Conservation (phyloP, 2,797 vertebrate genomes). For the Rousettus madagascariensis region DNA sequence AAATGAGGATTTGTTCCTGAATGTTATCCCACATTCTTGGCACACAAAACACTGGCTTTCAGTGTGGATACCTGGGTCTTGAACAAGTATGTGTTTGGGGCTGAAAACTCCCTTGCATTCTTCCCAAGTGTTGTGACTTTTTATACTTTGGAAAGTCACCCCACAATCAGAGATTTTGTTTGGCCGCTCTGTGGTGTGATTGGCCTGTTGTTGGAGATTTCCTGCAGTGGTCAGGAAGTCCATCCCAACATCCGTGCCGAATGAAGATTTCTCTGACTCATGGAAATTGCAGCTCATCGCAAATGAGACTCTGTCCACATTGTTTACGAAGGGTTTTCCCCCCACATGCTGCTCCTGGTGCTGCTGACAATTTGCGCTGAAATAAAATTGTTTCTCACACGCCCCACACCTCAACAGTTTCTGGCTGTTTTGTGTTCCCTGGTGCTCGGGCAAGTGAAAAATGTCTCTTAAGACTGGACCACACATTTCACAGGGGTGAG, state of each 20-base stretch:
- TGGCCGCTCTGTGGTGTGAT: neutral
- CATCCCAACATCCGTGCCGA: neutral
- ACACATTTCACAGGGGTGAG: neutral
- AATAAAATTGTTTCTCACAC: neutral
- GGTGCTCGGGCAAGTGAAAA: neutral
- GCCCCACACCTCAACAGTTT: neutral
- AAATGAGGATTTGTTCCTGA: neutral
- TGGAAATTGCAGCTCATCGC: neutral
- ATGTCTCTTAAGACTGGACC: neutral
- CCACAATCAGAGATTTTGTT: neutral
- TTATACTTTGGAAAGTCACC: neutral
- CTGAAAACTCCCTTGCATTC: slow-evolving; percentile 38
- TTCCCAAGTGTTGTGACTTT: slow-evolving; percentile 27
- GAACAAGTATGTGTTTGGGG: slow-evolving; percentile 4
- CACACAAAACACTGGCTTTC: slow-evolving; percentile 60
- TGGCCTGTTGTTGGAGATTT: neutral
- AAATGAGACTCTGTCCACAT: neutral
- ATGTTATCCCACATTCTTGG: slow-evolving; percentile 49
- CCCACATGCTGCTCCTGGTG: neutral
- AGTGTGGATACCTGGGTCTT: slow-evolving; percentile 48
- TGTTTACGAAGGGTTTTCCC: neutral
- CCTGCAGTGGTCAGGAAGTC: neutral
- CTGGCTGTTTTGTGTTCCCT: neutral
- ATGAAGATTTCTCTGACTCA: neutral
- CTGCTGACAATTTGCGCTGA: neutral